Percentiles rank a stretch among this genome's conserved stretches.
Evolutionary conservation across 2,888 invertebrate species (phyloP).

Genomic region (Mesochorus sp.): DNA sequence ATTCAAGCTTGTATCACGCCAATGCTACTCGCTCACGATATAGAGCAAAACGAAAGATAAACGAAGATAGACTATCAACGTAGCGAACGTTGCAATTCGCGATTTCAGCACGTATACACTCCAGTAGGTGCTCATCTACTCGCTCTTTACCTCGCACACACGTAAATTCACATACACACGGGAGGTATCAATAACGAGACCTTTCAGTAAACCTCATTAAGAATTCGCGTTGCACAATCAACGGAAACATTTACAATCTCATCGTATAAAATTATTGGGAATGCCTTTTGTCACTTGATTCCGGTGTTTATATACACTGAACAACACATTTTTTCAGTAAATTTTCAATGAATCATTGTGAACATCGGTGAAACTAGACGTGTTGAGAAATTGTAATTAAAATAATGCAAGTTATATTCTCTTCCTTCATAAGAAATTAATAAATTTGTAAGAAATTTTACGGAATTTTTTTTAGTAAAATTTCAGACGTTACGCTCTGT

Average conservation of each 20-base stretch:
- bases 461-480: too few relatives aligned
- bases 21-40: constrained; percentile 25
- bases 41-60: constrained; percentile 22
- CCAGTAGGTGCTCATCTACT: not conserved
- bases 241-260: constrained; percentile 21
- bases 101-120: not conserved
- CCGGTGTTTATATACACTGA: not conserved
- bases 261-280: constrained; percentile 3
- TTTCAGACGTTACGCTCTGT: too few relatives aligned
- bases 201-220: constrained; percentile 35
- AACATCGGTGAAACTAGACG: too few relatives aligned
- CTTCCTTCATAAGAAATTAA: too few relatives aligned
- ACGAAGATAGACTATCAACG: constrained; percentile 36
- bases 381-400: too few relatives aligned
- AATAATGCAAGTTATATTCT: too few relatives aligned
- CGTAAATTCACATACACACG: not conserved
- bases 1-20: constrained; percentile 36
- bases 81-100: constrained; percentile 11
- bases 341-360: too few relatives aligned
- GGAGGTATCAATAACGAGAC: constrained; percentile 31
- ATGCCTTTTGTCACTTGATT: not conserved
- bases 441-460: too few relatives aligned
- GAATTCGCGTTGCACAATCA: constrained; percentile 24
- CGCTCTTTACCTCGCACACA: not conserved
- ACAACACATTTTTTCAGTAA: too few relatives aligned